Conservation (phyloP, 2,888 invertebrate genomes). For the Melikaiella ostensackeni region DNA sequence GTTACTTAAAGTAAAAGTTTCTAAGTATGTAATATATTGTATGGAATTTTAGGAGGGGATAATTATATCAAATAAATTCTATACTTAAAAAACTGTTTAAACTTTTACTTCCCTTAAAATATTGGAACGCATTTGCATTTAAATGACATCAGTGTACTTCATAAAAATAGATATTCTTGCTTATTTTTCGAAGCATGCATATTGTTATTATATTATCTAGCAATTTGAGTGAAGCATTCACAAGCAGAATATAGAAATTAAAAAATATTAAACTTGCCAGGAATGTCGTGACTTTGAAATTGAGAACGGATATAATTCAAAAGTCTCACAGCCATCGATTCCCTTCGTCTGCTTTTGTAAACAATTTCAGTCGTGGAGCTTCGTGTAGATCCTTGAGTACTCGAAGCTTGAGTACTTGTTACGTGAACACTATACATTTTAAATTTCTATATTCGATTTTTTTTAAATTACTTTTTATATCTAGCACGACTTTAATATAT, state of each 20-base stretch:
- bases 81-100: not conserved
- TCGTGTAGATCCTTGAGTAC: constrained; percentile 62
- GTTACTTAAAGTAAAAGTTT: not conserved
- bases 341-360: constrained; percentile 63
- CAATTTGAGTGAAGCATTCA: not conserved
- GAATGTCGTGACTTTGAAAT: constrained; percentile 63
- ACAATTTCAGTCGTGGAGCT: constrained; percentile 64
- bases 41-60: not conserved
- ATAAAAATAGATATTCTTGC: not conserved
- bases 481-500: not conserved
- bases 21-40: not conserved
- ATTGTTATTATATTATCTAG: not conserved
- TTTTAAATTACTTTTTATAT: constrained; percentile 1
- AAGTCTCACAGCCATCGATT: constrained; percentile 69
- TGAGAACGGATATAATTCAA: constrained; percentile 70
- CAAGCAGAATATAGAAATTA: not conserved
- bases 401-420: constrained; percentile 66
- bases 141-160: too few species aligned
- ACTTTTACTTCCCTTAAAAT: not conserved
- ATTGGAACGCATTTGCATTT: too few species aligned
- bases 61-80: not conserved
- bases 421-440: constrained; percentile 73
- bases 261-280: constrained; percentile 59
- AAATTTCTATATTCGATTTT: not conserved
- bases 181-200: not conserved